Conservation (phyloP, 2,113 vertebrate genomes). For the Eubucco bourcierii region DNA sequence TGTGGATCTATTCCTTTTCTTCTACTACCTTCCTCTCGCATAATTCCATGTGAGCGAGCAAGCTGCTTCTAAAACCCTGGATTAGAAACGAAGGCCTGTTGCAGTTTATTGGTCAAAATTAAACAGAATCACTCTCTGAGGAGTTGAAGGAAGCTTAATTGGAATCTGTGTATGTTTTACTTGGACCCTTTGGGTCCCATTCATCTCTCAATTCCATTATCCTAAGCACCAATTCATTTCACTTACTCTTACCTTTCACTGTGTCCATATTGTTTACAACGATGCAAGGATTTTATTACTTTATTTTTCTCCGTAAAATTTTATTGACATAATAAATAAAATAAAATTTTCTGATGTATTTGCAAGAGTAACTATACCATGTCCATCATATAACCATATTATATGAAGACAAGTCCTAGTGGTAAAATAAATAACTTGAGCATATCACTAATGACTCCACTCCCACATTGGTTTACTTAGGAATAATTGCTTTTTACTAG, state of each 20-base stretch:
- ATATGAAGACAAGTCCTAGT: background rate
- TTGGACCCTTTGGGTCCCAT: conserved; percentile 26
- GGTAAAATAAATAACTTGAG: background rate
- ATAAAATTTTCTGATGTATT: background rate
- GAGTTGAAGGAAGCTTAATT: background rate
- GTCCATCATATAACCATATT: background rate
- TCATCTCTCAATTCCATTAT: conserved; percentile 56
- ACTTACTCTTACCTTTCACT: conserved; percentile 49
- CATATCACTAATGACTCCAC: background rate
- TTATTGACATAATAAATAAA: conserved; percentile 56
- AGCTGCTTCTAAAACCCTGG: conserved; percentile 2
- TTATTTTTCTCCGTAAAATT: conserved; percentile 32
- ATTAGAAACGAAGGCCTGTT: conserved; percentile 21
- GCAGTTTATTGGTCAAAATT: conserved; percentile 34
- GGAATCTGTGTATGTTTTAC: conserved; percentile 13
- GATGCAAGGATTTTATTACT: conserved; percentile 21
- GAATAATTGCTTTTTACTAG: background rate
- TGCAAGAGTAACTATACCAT: background rate
- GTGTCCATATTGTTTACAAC: background rate
- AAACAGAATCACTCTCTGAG: conserved; percentile 25
- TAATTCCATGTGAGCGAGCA: background rate
- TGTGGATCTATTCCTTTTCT: background rate
- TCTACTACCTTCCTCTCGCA: background rate
- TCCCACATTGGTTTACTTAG: background rate
- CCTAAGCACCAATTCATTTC: conserved; percentile 64